These are phyloP conservation scores for Thereva unica DNA, from an alignment of 2,888 invertebrate species.

Conservation along the genomic window DNA sequence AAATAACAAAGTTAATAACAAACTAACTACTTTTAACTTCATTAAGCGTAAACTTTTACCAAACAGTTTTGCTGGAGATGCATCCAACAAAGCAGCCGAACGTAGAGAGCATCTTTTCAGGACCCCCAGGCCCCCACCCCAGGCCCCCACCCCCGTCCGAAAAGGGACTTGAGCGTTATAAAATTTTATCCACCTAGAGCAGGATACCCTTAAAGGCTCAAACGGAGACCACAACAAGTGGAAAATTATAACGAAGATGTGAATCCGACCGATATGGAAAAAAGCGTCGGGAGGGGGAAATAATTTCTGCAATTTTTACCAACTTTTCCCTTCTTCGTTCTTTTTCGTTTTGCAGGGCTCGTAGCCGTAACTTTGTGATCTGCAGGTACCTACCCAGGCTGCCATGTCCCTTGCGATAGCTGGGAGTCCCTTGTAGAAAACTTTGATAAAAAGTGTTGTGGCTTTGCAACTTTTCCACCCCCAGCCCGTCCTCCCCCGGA, in stretches of 20 bases:
- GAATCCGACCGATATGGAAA: constrained; percentile 29
- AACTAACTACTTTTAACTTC: constrained; percentile 35
- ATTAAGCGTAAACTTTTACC: constrained; percentile 34
- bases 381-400: constrained; percentile 8
- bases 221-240: constrained; percentile 35
- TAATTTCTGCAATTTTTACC: constrained; percentile 28
- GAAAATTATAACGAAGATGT: constrained; percentile 36
- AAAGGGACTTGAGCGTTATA: too few relatives aligned
- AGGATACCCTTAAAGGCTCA: constrained; percentile 5
- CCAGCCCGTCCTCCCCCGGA: neutral
- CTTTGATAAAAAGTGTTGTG: constrained; percentile 32
- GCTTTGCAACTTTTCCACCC: constrained; percentile 20
- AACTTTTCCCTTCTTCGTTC: constrained; percentile 7
- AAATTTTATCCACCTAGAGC: too few relatives aligned
- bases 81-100: constrained; percentile 14
- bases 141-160: too few relatives aligned
- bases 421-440: constrained; percentile 24
- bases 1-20: constrained; percentile 25
- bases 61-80: constrained; percentile 31
- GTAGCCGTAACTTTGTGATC: constrained; percentile 6
- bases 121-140: neutral
- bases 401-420: constrained; percentile 11
- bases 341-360: constrained; percentile 4
- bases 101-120: constrained; percentile 5
- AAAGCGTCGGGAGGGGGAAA: neutral